These are phyloP conservation scores for Phylloscopus trochilus DNA, from an alignment of 2,113 vertebrate species.

Conservation along the genomic window DNA sequence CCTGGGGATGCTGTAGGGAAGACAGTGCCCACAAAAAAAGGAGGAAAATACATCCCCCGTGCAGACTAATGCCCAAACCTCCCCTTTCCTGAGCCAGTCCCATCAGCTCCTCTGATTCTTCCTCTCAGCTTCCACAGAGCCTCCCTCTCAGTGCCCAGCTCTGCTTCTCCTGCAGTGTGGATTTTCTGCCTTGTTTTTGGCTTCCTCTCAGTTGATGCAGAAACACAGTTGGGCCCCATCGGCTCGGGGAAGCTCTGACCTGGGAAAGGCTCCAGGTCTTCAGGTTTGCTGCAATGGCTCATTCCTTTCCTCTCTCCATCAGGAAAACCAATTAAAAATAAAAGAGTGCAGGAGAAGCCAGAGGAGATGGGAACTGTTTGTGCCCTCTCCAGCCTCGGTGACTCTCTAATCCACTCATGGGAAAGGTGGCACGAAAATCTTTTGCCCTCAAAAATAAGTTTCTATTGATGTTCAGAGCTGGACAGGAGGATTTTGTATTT, in stretches of 20 bases:
- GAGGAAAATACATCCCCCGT: neutral
- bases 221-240: conserved; percentile 1
- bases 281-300: neutral
- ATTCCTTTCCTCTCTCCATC: neutral
- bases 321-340: neutral
- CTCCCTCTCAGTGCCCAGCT: neutral
- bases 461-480: neutral
- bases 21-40: neutral
- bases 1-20: neutral
- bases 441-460: neutral
- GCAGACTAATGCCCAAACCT: neutral
- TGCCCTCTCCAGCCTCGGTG: accelerated
- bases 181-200: neutral
- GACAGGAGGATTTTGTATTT: neutral
- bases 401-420: neutral
- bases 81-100: neutral
- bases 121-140: neutral
- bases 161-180: neutral
- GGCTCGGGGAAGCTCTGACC: neutral
- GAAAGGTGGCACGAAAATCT: neutral
- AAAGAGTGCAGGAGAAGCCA: neutral
- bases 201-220: neutral
- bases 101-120: neutral
- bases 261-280: conserved; percentile 31
- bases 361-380: neutral